Base-by-base conservation (phyloP, 2,113 vertebrate species). In the Tenrec ecaudatus region DNA sequence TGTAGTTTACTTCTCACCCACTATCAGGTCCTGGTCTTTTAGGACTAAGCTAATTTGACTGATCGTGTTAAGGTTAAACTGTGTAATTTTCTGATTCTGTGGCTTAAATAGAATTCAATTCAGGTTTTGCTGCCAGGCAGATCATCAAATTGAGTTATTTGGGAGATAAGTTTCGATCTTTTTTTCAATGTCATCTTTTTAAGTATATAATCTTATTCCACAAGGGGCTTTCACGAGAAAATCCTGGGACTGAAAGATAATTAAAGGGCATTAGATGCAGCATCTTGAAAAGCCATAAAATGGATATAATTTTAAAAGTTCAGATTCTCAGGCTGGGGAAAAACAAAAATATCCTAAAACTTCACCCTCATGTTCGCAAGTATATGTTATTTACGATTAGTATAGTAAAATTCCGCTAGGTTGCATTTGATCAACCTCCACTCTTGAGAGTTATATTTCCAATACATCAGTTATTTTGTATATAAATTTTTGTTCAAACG, bases 61-160 rank as follows among this genome's bases (percentile, higher is more conserved):
- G 79, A 95, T 84, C 94, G 69, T 78, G 17, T 97, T 96, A 96
- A 93, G 93, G 71, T 87, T 84, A 92, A 73, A 76, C 53, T 60
- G 64, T 78, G 73, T 68, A 89, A 92, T 14, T 3, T 89, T 31
- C 84, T 86, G 87, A 94, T 90, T 92, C 43, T 3, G 78, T 75
- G 16, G 38, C 76, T 38, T 84, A 89, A 88, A 40, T 19, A 92
- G 75, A 94, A 69, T 90, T 95, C 95, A 96, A 84, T 93, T 96
- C 88, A 20, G 64, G 31, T 89, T 95, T 94, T 85, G 82, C 95
- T 92, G 36, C 82, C 69, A 93, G 94, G 88, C 80, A 91, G 40
- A 68, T 89, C 47, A 83, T 66, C 80, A 84, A 60, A 93, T 80
- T 64, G 33, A 73, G 14, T 83, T 93, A 86, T 84, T 94, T 62